Evolutionary conservation across 2,113 vertebrate genomes (phyloP).

Genomic region (Brachyistius frenatus): DNA sequence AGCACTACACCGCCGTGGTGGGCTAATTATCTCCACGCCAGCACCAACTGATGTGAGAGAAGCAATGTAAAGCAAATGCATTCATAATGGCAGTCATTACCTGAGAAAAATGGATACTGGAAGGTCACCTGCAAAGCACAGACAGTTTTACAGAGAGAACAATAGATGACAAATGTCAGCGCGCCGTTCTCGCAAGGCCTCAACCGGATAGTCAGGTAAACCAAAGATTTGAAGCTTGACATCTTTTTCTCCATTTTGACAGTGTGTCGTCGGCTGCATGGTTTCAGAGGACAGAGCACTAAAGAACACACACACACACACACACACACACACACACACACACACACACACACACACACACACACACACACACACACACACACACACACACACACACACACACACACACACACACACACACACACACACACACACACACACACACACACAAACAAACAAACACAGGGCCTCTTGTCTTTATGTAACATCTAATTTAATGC

Average conservation of each 20-base stretch:
- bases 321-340: too few relatives aligned
- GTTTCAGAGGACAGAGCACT: constrained; percentile 28
- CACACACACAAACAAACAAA: too few relatives aligned
- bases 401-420: not conserved
- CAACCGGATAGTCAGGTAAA: constrained; percentile 41
- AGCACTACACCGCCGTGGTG: not conserved
- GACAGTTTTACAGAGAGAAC: constrained; percentile 52
- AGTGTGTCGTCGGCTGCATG: constrained; percentile 24
- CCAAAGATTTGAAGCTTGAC: constrained; percentile 46
- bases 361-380: too few relatives aligned
- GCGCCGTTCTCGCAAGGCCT: constrained; percentile 44
- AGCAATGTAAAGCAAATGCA: constrained; percentile 55
- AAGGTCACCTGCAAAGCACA: constrained; percentile 68
- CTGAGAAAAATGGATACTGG: constrained; percentile 67
- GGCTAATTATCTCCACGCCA: constrained; percentile 47
- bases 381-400: not conserved
- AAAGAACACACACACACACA: constrained; percentile 25
- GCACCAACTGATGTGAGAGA: constrained; percentile 7
- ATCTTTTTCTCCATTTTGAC: constrained; percentile 34
- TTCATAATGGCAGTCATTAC: constrained; percentile 73
- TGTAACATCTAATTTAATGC: constrained; percentile 60
- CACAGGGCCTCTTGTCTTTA: constrained; percentile 51
- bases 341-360: too few relatives aligned
- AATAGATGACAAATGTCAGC: constrained; percentile 61
- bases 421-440: too few relatives aligned